phyloP scores from a whole-genome alignment of 2,113 vertebrate species.

The Microtus richardsoni region DNA sequence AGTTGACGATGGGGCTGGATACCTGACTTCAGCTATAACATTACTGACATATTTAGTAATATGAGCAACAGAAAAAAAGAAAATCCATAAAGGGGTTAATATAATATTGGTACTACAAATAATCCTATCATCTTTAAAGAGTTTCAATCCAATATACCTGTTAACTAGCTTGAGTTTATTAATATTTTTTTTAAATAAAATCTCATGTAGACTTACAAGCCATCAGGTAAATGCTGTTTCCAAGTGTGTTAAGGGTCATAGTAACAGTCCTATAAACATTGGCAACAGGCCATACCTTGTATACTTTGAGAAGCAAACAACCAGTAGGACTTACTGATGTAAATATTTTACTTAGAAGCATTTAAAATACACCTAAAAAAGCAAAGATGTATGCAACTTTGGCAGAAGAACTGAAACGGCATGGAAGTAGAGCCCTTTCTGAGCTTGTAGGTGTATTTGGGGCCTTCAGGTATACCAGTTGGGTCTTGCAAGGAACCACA shows the following conservation, averaged over 20 bases:
- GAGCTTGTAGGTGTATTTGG: neutral
- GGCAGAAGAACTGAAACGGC: neutral
- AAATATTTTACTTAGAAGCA: neutral
- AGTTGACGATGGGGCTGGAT: neutral
- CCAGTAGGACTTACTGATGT: neutral
- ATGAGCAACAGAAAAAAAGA: neutral
- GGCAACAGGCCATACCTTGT: neutral
- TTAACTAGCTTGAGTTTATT: too few relatives aligned
- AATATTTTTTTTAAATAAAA: too few relatives aligned
- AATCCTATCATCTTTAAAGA: neutral
- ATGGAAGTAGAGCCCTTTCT: neutral
- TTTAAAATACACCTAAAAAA: constrained; percentile 12
- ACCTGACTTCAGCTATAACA: neutral
- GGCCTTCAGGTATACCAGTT: neutral
- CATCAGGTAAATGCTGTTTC: neutral
- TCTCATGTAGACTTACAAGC: too few relatives aligned
- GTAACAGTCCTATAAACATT: neutral
- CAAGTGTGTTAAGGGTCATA: neutral
- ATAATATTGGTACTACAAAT: neutral
- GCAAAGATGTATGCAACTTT: neutral
- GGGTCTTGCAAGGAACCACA: neutral
- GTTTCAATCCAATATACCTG: too few relatives aligned
- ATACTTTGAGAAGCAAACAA: neutral
- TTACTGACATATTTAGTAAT: constrained; percentile 11
- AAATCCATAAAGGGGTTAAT: neutral